Evolutionary conservation across 2,113 vertebrate species (phyloP).

Genomic region (Leptodactylus fuscus): DNA sequence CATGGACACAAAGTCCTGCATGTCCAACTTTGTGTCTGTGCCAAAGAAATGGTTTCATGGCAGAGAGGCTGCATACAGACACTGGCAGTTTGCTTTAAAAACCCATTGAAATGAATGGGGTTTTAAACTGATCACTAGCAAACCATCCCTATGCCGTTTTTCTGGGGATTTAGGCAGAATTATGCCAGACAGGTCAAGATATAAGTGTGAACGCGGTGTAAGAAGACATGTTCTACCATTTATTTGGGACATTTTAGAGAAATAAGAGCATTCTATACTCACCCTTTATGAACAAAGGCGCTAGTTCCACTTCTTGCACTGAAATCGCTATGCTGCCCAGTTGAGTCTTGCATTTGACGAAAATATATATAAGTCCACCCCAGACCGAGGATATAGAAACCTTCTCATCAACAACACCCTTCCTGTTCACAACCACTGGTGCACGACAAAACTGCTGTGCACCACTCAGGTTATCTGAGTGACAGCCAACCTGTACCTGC

Average conservation of each 20-base stretch:
- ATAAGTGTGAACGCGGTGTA: no score
- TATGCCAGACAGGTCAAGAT: no score
- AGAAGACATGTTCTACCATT: neutral
- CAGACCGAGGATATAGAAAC: conserved; percentile 72
- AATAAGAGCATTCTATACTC: neutral
- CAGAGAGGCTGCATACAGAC: no score
- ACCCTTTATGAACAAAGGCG: conserved; percentile 77
- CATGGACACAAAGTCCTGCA: no score
- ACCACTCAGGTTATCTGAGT: conserved; percentile 71
- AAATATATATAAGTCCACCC: conserved; percentile 75
- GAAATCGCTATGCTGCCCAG: conserved; percentile 62
- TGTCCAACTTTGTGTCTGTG: no score
- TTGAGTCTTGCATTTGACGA: conserved; percentile 69
- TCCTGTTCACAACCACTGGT: conserved; percentile 66
- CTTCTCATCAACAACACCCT: conserved; percentile 65
- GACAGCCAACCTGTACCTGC: conserved; percentile 77
- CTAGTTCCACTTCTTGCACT: conserved; percentile 70
- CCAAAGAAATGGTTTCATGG: no score
- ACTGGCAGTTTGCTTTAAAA: no score
- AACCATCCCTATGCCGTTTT: no score
- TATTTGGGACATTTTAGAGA: neutral
- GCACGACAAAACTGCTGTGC: conserved; percentile 64
- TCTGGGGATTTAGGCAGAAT: no score
- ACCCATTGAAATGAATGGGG: no score
- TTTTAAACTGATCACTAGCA: no score